Evolutionary conservation across 53 echinoderm and acorn worm genomes (phyloP).

Genomic region (Echinarachnius parma): DNA sequence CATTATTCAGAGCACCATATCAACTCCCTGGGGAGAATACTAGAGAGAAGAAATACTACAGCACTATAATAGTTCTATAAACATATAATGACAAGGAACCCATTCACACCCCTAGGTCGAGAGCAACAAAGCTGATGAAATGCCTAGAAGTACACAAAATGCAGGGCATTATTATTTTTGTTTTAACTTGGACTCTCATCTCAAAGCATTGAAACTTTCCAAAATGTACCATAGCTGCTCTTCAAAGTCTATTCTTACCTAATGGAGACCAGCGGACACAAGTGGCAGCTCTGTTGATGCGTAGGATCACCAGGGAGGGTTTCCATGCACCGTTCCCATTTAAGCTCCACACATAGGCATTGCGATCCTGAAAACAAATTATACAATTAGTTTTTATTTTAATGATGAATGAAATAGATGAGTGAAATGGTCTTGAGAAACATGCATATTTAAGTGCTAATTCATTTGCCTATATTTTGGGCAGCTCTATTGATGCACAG

Average conservation of each 20-base stretch:
- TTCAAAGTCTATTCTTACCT: conserved; percentile 41
- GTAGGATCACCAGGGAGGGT: conserved; percentile 93
- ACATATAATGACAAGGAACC: too few species aligned
- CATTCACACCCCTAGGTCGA: too few species aligned
- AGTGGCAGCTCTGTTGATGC: conserved; percentile 99
- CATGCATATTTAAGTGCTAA: background rate
- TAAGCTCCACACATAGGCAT: conserved; percentile 91
- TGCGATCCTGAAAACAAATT: conserved; percentile 77
- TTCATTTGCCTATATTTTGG: background rate
- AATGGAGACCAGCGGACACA: conserved; percentile 94
- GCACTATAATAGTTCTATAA: background rate
- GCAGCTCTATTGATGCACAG: too few species aligned
- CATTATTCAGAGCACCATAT: too few species aligned
- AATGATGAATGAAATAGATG: background rate
- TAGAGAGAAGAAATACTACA: too few species aligned
- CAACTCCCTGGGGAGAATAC: too few species aligned
- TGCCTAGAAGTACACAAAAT: too few species aligned
- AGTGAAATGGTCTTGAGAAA: background rate
- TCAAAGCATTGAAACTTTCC: background rate
- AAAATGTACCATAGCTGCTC: background rate
- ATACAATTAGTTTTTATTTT: background rate
- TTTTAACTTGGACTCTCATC: too few species aligned
- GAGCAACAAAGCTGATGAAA: too few species aligned
- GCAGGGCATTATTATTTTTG: too few species aligned
- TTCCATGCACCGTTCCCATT: conserved; percentile 84